Evolutionary conservation across 1,140 invertebrate species (phyloP).

Genomic region (Pseudachorutes palmiensis): DNA sequence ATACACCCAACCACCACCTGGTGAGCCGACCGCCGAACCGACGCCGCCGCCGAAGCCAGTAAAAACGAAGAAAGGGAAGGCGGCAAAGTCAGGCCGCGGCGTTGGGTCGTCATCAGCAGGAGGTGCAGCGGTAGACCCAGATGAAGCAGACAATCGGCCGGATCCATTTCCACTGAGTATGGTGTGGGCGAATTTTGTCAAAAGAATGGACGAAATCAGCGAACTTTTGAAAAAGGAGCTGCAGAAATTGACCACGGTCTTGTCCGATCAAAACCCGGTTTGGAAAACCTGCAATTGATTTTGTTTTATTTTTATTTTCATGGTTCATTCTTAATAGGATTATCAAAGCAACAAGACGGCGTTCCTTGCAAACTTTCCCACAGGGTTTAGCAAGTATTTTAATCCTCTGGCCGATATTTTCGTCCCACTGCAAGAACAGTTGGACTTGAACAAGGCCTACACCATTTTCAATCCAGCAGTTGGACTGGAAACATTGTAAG

Average conservation of each 20-base stretch:
- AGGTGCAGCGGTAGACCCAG: no score
- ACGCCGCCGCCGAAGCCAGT: no score
- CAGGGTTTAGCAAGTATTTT: not conserved
- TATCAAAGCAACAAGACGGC: not conserved
- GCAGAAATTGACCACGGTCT: not conserved
- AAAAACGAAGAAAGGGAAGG: no score
- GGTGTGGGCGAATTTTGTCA: not conserved
- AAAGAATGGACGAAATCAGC: not conserved
- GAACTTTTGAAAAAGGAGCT: not conserved
- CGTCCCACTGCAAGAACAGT: constrained; percentile 1
- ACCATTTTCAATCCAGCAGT: constrained; percentile 1
- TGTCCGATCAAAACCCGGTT: constrained; percentile 1
- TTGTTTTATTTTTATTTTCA: not conserved
- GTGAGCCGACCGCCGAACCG: no score
- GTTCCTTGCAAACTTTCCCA: not conserved
- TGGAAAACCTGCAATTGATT: not conserved
- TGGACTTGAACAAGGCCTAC: constrained; percentile 6
- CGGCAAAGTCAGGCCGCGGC: no score
- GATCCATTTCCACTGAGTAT: constrained; percentile 5
- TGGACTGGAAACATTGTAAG: not conserved
- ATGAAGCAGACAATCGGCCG: not conserved
- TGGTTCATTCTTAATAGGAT: not conserved
- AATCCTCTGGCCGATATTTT: not conserved
- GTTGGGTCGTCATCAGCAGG: no score
- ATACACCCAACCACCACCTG: no score